Evolutionary conservation across 2,113 vertebrate genomes (phyloP).

Genomic region (Poeciliopsis prolifica): DNA sequence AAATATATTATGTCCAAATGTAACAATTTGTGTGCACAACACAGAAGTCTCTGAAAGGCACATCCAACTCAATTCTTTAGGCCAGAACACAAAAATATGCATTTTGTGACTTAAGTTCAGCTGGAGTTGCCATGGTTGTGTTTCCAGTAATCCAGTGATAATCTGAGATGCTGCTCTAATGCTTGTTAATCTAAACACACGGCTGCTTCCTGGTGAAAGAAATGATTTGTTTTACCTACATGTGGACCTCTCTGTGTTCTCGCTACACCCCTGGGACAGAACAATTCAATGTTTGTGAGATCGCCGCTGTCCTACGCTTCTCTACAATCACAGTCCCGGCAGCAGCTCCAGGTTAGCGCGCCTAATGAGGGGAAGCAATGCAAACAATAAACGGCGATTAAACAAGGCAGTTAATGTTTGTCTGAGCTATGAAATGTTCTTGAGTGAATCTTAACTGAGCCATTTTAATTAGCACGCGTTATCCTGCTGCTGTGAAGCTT

Average conservation of each 20-base stretch:
- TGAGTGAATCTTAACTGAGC: neutral
- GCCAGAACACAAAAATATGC: too few relatives aligned
- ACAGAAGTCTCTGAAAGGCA: too few relatives aligned
- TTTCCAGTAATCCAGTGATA: neutral
- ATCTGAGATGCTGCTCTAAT: neutral
- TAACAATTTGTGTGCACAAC: too few relatives aligned
- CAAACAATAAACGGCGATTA: conserved; percentile 32
- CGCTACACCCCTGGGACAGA: conserved; percentile 10
- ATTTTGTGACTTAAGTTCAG: too few relatives aligned
- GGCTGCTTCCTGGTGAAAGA: conserved; percentile 15
- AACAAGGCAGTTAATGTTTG: conserved; percentile 16
- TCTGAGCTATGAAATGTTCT: neutral
- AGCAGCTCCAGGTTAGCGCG: conserved; percentile 6
- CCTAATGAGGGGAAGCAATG: conserved; percentile 22
- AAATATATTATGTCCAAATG: too few relatives aligned
- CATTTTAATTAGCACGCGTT: conserved; percentile 22
- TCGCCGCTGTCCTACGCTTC: neutral
- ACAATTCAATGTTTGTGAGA: neutral
- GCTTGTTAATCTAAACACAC: conserved; percentile 1
- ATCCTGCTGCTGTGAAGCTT: neutral
- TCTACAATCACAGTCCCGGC: neutral
- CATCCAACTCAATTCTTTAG: too few relatives aligned
- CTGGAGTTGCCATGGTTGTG: too few relatives aligned
- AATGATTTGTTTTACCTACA: conserved; percentile 10
- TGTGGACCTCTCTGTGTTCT: neutral